Percentiles rank a stretch among this genome's conserved stretches.
Evolutionary conservation across 92 coral and sea anemone species (phyloP).

Genomic region (Actinostola sp.): DNA sequence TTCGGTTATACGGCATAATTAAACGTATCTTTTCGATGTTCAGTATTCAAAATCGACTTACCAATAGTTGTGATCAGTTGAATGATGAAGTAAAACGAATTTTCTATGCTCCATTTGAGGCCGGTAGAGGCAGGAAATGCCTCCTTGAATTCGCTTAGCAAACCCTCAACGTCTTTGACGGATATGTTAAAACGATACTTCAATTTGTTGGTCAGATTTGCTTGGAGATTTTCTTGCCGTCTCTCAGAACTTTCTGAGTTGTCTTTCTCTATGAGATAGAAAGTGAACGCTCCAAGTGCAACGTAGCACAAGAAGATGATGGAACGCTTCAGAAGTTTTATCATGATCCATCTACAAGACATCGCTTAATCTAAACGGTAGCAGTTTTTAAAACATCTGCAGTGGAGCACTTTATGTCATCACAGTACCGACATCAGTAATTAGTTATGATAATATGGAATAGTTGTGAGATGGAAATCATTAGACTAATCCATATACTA

Average conservation of each 20-base stretch:
- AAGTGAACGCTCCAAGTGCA: conserved; percentile 24
- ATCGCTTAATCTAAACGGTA: too few relatives aligned
- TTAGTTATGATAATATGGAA: too few relatives aligned
- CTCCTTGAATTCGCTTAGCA: conserved; percentile 27
- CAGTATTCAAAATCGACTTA: conserved; percentile 22
- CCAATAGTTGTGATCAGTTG: conserved; percentile 53
- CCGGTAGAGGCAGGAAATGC: conserved; percentile 6
- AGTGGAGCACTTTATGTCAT: too few relatives aligned
- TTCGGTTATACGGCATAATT: too few relatives aligned
- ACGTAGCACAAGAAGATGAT: not conserved
- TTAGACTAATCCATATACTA: too few relatives aligned
- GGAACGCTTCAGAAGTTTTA: too few relatives aligned
- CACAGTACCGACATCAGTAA: too few relatives aligned
- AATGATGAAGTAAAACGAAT: conserved; percentile 15
- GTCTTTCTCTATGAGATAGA: conserved; percentile 25
- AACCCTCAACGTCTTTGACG: conserved; percentile 21
- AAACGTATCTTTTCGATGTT: too few relatives aligned
- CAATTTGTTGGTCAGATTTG: not conserved
- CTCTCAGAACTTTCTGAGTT: conserved; percentile 14
- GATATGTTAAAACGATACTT: conserved; percentile 29
- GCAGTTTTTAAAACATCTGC: too few relatives aligned
- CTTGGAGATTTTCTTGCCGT: conserved; percentile 2
- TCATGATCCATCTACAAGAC: too few relatives aligned
- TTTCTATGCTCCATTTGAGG: conserved; percentile 22
- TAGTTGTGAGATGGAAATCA: too few relatives aligned